These are phyloP conservation scores for Ochropacha duplaris DNA, from an alignment of 2,888 invertebrate genomes.

Conservation along the genomic window DNA sequence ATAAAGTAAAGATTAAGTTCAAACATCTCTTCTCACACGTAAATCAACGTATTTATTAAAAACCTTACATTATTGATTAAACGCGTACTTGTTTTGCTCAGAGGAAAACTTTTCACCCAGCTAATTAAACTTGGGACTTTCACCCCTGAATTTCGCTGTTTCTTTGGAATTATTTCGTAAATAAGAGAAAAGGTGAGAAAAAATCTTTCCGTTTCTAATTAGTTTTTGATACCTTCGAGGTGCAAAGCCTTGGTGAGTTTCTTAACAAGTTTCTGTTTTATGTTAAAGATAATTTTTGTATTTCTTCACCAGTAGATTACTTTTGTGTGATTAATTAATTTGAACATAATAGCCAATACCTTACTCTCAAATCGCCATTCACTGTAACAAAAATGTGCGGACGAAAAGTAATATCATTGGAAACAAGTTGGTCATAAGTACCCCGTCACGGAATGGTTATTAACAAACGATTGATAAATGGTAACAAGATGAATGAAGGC, in stretches of 20 bases:
- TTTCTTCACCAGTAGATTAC: not conserved
- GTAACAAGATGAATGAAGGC: slow-evolving; percentile 42
- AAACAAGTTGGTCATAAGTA: slow-evolving; percentile 4
- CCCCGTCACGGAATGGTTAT: slow-evolving; percentile 17
- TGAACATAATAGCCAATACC: not conserved
- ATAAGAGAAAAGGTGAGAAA: slow-evolving; percentile 43
- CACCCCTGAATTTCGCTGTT: slow-evolving; percentile 42
- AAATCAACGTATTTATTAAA: slow-evolving; percentile 25
- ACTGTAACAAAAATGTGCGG: not conserved
- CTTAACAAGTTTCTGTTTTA: slow-evolving; percentile 22
- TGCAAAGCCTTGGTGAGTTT: slow-evolving; percentile 20
- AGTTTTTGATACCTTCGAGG: slow-evolving; percentile 40
- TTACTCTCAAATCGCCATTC: not conserved
- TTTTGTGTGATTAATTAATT: too few relatives aligned
- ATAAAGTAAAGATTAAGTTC: not conserved
- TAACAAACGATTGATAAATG: slow-evolving; percentile 50
- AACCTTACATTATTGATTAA: slow-evolving; percentile 6
- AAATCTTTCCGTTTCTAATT: slow-evolving; percentile 43
- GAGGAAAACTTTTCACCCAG: slow-evolving; percentile 41
- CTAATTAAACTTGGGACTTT: slow-evolving; percentile 58
- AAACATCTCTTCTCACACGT: not conserved
- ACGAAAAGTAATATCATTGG: not conserved
- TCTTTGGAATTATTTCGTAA: slow-evolving; percentile 37
- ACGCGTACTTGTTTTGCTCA: slow-evolving; percentile 23
- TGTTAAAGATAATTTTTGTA: not conserved